phyloP scores from a whole-genome alignment of 2,797 vertebrate genomes.

The Rhabdophis nuchalis region DNA sequence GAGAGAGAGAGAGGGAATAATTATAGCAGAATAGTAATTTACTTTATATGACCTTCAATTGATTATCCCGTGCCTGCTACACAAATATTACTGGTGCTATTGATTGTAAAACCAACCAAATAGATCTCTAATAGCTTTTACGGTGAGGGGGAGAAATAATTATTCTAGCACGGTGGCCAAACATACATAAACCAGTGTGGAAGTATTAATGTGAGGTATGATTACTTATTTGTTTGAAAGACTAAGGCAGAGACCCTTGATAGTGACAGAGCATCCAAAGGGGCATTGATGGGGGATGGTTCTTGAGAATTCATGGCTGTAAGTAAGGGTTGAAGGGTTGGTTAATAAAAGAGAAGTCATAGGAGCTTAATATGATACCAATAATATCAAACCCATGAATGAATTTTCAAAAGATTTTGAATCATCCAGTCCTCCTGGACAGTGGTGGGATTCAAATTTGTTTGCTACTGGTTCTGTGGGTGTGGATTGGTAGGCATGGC shows the following conservation, averaged over 20 bases:
- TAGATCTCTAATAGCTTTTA: conserved; percentile 87
- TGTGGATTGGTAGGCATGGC: no score
- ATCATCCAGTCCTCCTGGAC: conserved; percentile 31
- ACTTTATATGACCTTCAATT: conserved; percentile 87
- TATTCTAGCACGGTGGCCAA: conserved; percentile 79
- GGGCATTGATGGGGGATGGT: conserved; percentile 68
- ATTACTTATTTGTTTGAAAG: conserved; percentile 79
- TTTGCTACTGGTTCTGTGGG: no score
- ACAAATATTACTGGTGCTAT: conserved; percentile 90
- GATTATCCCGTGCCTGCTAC: conserved; percentile 84
- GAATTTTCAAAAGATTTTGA: conserved; percentile 45
- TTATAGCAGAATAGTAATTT: conserved; percentile 86
- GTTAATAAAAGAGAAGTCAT: conserved; percentile 70
- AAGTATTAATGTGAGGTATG: conserved; percentile 82
- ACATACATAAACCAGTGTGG: conserved; percentile 79
- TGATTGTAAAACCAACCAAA: conserved; percentile 86
- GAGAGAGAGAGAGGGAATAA: conserved; percentile 78
- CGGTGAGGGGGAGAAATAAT: conserved; percentile 76
- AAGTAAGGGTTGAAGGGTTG: conserved; percentile 66
- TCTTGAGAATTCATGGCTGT: conserved; percentile 71
- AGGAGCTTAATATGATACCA: conserved; percentile 40
- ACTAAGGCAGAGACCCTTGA: conserved; percentile 63
- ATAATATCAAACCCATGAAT: conserved; percentile 53
- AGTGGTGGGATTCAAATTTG: no score
- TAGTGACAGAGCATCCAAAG: conserved; percentile 57